Evolutionary conservation across 2,113 vertebrate genomes (phyloP), one percentile per base, ranked within the genome.

Genomic region (Sinocyclocheilus anophthalmus): DNA sequence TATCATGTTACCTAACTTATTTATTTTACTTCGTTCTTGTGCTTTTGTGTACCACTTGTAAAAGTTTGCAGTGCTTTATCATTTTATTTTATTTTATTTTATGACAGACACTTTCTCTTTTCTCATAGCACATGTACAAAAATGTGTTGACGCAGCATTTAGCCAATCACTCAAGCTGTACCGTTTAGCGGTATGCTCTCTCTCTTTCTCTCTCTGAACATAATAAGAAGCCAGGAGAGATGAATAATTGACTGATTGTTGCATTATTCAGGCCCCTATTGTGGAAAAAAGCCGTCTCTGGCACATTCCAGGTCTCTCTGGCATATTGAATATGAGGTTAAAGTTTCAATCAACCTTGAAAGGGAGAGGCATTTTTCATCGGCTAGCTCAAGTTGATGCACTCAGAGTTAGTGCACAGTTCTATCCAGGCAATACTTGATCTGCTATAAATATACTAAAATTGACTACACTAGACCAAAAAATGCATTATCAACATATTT

Each of bases 321-420:
- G 94, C 95, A 95, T 96, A 96, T 96, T 96, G 95, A 96, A 95
- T 94, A 94, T 95, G 95, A 96, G 95, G 96, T 96, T 96, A 96
- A 96, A 96, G 95, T 96, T 96, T 96, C 95, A 95, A 96, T 96
- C 96, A 96, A 96, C 95, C 96, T 96, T 96, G 95, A 96, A 95
- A 94, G 26, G 94, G 95, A 96, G 94, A 95, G 96, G 96, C 33
- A 96, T 95, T 96, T 95, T 95, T 79, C 63, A 67, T 79, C 13
- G 2, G 24, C 50, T 69, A 67, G 42, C 14, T 53, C 61, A 45
- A 80, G 78, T 63, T 42, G 22, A 37, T 80, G 55, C 78, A 63
- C 78, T 80, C 55, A 24, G 76, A 77, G 50, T 55, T 55, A 24
- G 22, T 76, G 73, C 26, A 76, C 45, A 76, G 22, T 76, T 50